Evolutionary conservation across 1,140 invertebrate species (phyloP), one percentile per base, ranked within the genome.

Genomic region (Drosophila malerkotliana): DNA sequence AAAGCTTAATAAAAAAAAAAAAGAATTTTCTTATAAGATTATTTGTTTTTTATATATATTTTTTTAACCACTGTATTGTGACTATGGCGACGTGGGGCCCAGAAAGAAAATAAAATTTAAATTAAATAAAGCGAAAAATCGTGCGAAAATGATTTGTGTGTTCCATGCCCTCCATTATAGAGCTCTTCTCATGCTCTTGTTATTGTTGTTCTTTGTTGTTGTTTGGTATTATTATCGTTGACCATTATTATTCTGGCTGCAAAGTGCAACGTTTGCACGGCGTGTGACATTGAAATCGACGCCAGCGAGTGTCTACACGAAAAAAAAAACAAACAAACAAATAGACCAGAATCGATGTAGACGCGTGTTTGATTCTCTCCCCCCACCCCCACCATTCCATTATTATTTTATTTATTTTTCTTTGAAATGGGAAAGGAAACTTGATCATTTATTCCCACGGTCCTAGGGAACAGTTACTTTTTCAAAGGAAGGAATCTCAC

Each of bases 121-220:
- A 76, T 79, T 72, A 79, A 83, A 83, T 83, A 61, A 82, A 82
- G 52, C 48, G 39, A 79, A 28, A 75, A 67, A 67, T 79, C 62
- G 66, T 62, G 72, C 79, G 68, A 83, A 83, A 72, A 72, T 57
- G 49, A 67, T 59, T 71, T 82, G 61, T 75, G 59, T 82, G 30
- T 49, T 30, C 56, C 21, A 15, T 41, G n/a, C 28, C 18, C 7
- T 63, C 18, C 18, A 18, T 18, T 18, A 18, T 18, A 18, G 18
- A 18, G 18, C 18, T 18, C 39, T 32, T 24, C 24, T 63, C n/a
- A 26, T 45, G 44, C 14, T 47, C 14, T 47, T 48, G 24, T n/a
- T 6, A 24, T 44, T 10, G 6, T 37, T 55, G 10, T 7, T 26
- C 18, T 12, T 14, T 55, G 1, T 32, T 9, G 2, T 37, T 9